Base-by-base conservation (phyloP, 2,888 invertebrate genomes). In the Scrobipalpa costella region DNA sequence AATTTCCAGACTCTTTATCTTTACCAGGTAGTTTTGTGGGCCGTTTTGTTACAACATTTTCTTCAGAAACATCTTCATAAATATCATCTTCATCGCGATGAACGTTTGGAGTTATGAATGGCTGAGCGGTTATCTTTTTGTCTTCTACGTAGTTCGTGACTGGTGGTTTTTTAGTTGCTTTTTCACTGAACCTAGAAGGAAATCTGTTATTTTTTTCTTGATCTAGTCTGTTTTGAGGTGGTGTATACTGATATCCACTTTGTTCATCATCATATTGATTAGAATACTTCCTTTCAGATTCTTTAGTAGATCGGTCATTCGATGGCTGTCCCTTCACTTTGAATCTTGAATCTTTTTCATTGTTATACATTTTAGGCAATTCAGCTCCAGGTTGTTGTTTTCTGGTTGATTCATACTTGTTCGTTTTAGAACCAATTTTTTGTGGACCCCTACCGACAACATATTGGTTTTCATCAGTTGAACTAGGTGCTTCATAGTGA, bases 101-200 rank as follows among this genome's bases (percentile, higher is more conserved):
- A 7, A 71, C 73, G 38, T 74, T 74, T 40, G 76, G 74, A 40
- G 73, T 76, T 34, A 72, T 70, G 59, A 76, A 78, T 5, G 77
- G 75, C 47, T 70, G 72, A 11, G 58, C 58, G 40, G 68, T 68
- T 1, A 66, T 58, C 49, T 63, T 13, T 33, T 38, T 38, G 7
- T 47, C 62, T 1, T 7, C 19, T 1, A 27, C 52, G 17, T 62
- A 50, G 13, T 50, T 40, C 15, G n/a, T 38, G 19, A 34, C 13
- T 19, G 68, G 62, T 66, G 15, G 63, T 57, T 55, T 47, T 0
- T 55, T 65, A 2, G 34, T 47, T 40, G 36, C 50, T 2, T 55
- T 62, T 49, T 60, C 64, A 33, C 69, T 66, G 15, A 67, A 61
- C 13, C 59, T 17, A 9, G 65, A 64, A 15, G 67, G 71, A 7